Evolutionary conservation across 2,797 vertebrate species (phyloP).

Genomic region (Cryptoprocta ferox): DNA sequence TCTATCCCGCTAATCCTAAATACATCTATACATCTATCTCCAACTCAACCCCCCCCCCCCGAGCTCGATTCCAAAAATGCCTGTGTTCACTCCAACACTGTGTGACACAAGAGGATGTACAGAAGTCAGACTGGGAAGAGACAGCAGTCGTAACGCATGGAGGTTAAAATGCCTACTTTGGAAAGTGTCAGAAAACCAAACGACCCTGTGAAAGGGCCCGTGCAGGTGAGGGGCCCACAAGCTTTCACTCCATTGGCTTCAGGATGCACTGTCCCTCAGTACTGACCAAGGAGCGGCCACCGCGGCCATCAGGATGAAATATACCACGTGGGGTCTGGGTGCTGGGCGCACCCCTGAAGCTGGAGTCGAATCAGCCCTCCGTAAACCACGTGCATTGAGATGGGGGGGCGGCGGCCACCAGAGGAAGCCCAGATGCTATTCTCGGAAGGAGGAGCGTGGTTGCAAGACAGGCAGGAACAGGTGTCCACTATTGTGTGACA

Average conservation of each 20-base stretch:
- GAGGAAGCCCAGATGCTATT: background rate
- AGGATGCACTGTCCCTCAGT: accelerated
- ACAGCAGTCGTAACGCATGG: accelerated
- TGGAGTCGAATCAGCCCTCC: background rate
- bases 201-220: accelerated
- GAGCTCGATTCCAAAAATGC: background rate
- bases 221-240: accelerated
- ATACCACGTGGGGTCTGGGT: accelerated
- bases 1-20: background rate
- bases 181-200: background rate
- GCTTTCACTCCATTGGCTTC: accelerated
- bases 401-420: background rate
- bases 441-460: background rate
- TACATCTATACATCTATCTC: background rate
- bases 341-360: accelerated
- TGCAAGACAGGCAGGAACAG: background rate
- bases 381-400: accelerated
- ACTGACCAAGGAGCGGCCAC: background rate
- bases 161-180: background rate
- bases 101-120: too few species aligned
- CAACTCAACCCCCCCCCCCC: background rate
- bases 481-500: background rate
- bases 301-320: accelerated
- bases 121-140: background rate
- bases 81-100: background rate